phyloP scores from a whole-genome alignment of 2,113 vertebrate genomes.

The Bufo gargarizans region DNA sequence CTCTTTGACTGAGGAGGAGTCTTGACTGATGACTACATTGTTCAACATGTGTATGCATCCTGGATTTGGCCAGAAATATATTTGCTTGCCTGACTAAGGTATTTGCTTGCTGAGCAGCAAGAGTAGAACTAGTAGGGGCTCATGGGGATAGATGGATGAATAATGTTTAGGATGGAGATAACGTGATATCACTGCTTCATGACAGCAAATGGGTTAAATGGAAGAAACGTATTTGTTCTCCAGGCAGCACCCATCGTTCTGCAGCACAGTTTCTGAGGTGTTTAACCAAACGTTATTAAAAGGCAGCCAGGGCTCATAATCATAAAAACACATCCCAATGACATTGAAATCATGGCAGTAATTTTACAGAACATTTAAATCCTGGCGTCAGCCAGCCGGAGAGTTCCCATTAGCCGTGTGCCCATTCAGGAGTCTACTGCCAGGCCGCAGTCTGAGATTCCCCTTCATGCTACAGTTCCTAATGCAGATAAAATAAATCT shows the following conservation, averaged over 20 bases:
- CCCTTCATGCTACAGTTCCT: constrained; percentile 74
- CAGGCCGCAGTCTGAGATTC: constrained; percentile 65
- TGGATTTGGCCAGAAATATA: neutral
- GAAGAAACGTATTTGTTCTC: neutral
- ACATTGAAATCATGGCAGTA: constrained; percentile 73
- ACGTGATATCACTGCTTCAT: neutral
- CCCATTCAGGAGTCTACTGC: constrained; percentile 53
- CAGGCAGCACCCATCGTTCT: constrained; percentile 30
- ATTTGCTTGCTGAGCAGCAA: neutral
- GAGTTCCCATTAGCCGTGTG: constrained; percentile 71
- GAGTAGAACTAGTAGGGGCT: neutral
- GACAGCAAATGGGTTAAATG: constrained; percentile 9
- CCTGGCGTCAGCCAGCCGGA: constrained; percentile 64
- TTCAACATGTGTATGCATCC: neutral
- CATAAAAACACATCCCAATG: constrained; percentile 65
- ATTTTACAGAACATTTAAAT: constrained; percentile 78
- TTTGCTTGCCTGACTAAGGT: neutral
- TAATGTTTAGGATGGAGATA: neutral
- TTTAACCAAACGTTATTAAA: constrained; percentile 72
- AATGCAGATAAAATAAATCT: constrained; percentile 57
- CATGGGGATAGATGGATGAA: neutral
- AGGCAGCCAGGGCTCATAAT: constrained; percentile 69
- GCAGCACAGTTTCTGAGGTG: constrained; percentile 50
- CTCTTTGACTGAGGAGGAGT: neutral
- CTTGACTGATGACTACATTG: no score